Base-by-base conservation (phyloP, 1,140 invertebrate species). In the Laupala kohalensis region DNA sequence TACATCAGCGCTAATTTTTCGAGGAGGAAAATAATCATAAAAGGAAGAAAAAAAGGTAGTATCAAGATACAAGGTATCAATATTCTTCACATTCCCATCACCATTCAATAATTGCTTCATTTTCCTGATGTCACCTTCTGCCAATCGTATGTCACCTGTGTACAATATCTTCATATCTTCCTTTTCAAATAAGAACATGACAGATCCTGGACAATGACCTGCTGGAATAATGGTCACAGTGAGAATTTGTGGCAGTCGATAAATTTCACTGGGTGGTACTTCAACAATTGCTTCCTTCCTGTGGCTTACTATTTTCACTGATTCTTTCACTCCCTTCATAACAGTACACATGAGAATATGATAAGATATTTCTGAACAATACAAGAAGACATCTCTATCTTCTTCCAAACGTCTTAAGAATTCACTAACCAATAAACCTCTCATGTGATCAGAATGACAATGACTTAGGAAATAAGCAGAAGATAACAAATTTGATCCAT, bases 371-470 rank as follows among this genome's bases (percentile, higher is more conserved):
- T 67, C 69, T 64, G 64, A 67, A 29, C 73, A 73, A 64, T 73
- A 73, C 15, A 73, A 28, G 26, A 67, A 68, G 4, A 67, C 6
- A 27, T 71, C 24, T n/a, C 37, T 13, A 27, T 63, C 37, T 3
- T 27, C 13, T 12, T 15, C 23, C 12, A 73, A 15, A 37, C 29
- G 24, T 4, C 62, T 64, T n/a, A 63, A 71, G 15, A 73, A 71
- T 4, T 62, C 25, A 37, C 27, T 3, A 4, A 65, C 62, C 24
- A 53, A 37, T 19, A 73, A n/a, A 6, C 73, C 73, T 37, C 25
- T 37, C 73, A 73, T 73, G 65, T 73, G 73, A 73, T 73, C 73
- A 66, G 73, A 28, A 73, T 73, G 73, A 19, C 73, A 73, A 63
- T 73, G 73, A 37, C 69, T 67, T n/a, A 73, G 66, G 25, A 73